Conservation (phyloP, 2,888 invertebrate genomes). For the Dasysyrphus albostriatus region DNA sequence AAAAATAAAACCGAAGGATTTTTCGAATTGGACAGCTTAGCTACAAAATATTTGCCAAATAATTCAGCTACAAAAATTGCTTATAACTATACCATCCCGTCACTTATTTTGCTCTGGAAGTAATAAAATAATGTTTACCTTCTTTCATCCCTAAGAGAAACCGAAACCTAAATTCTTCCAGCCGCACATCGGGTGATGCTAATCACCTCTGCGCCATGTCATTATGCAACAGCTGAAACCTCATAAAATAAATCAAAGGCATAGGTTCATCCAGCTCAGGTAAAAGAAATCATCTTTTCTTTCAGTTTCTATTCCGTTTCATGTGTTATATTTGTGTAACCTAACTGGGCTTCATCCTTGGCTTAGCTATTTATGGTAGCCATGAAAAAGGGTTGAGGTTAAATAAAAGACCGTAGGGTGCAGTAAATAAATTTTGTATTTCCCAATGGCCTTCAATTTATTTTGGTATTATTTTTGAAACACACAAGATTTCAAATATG, state of each 20-base stretch:
- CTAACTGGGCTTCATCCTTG: constrained; percentile 41
- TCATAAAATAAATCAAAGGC: not conserved
- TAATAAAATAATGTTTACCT: not conserved
- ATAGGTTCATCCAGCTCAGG: constrained; percentile 4
- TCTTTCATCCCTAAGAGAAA: not conserved
- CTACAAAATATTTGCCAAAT: no score
- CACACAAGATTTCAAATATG: not conserved
- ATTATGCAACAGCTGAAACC: constrained; percentile 25
- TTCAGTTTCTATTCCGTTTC: not conserved
- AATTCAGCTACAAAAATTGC: no score
- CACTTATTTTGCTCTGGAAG: not conserved
- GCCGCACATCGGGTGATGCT: not conserved
- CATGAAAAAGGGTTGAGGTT: constrained; percentile 70
- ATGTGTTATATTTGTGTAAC: constrained; percentile 2
- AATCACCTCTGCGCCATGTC: constrained; percentile 29
- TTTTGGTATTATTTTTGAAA: constrained; percentile 1
- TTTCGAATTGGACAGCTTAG: no score
- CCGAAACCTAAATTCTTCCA: not conserved
- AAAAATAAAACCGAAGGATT: no score
- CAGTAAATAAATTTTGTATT: constrained; percentile 52
- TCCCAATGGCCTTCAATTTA: constrained; percentile 32
- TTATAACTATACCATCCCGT: not conserved
- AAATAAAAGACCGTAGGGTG: constrained; percentile 54
- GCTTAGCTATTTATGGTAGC: constrained; percentile 36
- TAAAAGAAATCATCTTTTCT: not conserved